phyloP scores from a whole-genome alignment of 2,113 vertebrate species.

The Neofelis nebulosa region DNA sequence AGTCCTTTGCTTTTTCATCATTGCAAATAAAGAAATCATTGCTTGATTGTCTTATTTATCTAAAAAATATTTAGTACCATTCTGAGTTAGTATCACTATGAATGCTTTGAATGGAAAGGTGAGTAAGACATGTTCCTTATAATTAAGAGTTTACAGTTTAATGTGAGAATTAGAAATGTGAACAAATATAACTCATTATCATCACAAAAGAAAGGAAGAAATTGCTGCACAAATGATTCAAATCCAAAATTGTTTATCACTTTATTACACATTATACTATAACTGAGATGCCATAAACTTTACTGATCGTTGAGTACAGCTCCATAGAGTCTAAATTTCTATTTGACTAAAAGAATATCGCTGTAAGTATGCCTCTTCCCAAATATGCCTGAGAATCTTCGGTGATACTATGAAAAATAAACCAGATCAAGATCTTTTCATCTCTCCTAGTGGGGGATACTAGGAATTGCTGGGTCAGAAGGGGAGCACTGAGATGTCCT shows the following conservation, averaged over 20 bases:
- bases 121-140: not conserved
- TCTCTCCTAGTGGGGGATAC: too few relatives aligned
- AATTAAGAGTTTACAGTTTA: not conserved
- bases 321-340: not conserved
- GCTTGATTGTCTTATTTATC: not conserved
- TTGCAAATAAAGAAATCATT: not conserved
- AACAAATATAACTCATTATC: not conserved
- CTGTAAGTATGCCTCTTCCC: not conserved
- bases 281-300: not conserved
- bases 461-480: not conserved
- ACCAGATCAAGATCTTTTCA: not conserved
- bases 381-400: not conserved
- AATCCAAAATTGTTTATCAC: not conserved
- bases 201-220: not conserved
- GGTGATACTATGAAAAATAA: not conserved
- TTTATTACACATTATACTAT: not conserved
- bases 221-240: not conserved
- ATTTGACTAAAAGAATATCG: not conserved
- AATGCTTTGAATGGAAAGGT: not conserved
- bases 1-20: not conserved
- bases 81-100: not conserved
- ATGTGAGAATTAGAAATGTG: not conserved
- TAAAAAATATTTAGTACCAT: not conserved
- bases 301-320: not conserved
- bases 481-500: not conserved